These are phyloP conservation scores for Xenopus laevis DNA, from an alignment of 2,113 vertebrate genomes.

Conservation along the genomic window DNA sequence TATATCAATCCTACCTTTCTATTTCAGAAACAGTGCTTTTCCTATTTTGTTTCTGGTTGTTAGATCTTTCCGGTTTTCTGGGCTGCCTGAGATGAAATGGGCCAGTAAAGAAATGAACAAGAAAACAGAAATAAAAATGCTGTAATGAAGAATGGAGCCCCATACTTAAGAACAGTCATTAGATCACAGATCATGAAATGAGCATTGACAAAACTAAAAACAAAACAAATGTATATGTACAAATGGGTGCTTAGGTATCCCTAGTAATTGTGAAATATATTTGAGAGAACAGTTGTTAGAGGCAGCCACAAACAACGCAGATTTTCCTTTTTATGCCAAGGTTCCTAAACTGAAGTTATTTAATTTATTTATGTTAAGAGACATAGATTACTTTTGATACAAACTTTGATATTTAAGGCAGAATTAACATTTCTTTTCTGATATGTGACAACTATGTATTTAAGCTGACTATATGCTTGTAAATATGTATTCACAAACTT, in stretches of 20 bases:
- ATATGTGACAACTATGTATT: no score
- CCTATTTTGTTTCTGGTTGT: constrained; percentile 80
- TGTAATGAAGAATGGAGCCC: constrained; percentile 22
- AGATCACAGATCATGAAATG: constrained; percentile 6
- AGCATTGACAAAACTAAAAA: constrained; percentile 45
- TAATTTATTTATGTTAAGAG: no score
- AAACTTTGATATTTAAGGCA: no score
- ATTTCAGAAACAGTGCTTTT: constrained; percentile 76
- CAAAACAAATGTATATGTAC: constrained; percentile 4
- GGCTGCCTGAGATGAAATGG: constrained; percentile 79
- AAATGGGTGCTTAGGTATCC: neutral
- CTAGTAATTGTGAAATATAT: no score
- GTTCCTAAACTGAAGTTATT: no score
- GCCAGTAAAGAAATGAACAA: constrained; percentile 59
- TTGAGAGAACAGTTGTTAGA: no score
- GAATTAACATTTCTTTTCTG: no score
- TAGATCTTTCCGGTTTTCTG: constrained; percentile 84
- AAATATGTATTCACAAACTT: no score
- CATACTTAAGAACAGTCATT: neutral
- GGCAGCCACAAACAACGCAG: no score
- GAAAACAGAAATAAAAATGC: constrained; percentile 47
- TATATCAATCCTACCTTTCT: constrained; percentile 77
- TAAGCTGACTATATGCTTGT: no score
- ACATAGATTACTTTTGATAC: no score
- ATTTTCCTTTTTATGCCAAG: no score